phyloP scores from a whole-genome alignment of 2,888 invertebrate genomes.

The Athalia cordata region DNA sequence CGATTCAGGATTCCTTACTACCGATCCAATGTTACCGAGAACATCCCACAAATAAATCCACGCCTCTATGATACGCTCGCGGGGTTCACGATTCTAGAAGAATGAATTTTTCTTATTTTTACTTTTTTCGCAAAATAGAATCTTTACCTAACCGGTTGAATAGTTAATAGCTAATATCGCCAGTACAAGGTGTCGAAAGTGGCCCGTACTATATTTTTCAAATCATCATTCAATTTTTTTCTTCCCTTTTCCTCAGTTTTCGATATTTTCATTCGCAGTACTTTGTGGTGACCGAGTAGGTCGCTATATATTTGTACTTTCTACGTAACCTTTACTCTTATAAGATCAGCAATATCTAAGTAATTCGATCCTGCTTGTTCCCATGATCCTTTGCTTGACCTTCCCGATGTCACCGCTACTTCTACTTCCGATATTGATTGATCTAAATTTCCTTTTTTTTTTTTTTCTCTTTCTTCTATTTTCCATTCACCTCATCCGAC shows the following conservation, averaged over 20 bases:
- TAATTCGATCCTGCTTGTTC: background rate
- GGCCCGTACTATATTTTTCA: too few relatives aligned
- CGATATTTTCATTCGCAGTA: background rate
- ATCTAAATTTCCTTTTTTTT: background rate
- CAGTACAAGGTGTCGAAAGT: too few relatives aligned
- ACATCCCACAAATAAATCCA: too few relatives aligned
- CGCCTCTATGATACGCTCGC: slow-evolving; percentile 4
- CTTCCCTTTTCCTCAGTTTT: too few relatives aligned
- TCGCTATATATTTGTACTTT: slow-evolving; percentile 32
- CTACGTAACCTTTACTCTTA: background rate
- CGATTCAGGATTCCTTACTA: background rate
- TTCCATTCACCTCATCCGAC: background rate
- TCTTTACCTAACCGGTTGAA: background rate
- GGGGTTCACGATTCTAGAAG: slow-evolving; percentile 26
- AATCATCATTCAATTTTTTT: too few relatives aligned
- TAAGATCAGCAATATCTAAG: slow-evolving; percentile 4
- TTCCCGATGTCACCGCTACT: slow-evolving; percentile 19
- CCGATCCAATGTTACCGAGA: background rate
- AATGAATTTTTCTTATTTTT: too few relatives aligned
- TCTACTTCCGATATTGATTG: slow-evolving; percentile 38
- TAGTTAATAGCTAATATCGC: too few relatives aligned
- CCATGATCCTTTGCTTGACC: slow-evolving; percentile 35
- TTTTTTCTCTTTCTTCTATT: background rate
- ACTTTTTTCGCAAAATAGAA: background rate
- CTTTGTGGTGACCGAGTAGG: background rate